phyloP scores from a whole-genome alignment of 2,888 invertebrate species.

The Melanchra persicariae region DNA sequence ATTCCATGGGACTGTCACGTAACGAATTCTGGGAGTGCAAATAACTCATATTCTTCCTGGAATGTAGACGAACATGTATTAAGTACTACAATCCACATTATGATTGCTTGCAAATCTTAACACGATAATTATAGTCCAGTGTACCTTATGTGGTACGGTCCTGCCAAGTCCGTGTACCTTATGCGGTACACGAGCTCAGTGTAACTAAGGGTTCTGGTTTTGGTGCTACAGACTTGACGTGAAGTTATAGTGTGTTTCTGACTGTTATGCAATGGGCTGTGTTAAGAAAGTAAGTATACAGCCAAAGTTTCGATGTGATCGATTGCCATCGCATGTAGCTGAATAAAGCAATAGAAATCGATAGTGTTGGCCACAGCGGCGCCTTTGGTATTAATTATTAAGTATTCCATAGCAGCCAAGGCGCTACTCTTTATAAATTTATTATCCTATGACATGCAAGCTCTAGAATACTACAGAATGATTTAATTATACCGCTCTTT shows the following conservation, averaged over 20 bases:
- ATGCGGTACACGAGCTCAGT: too few species aligned
- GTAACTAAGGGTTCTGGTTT: too few species aligned
- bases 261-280: background rate
- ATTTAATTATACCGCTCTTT: constrained; percentile 21
- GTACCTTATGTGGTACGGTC: too few species aligned
- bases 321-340: background rate
- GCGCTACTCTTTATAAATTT: constrained; percentile 25
- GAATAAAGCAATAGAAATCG: constrained; percentile 5
- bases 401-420: background rate
- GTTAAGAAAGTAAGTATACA: background rate
- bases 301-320: background rate
- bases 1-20: background rate
- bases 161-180: too few species aligned
- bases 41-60: background rate
- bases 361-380: background rate
- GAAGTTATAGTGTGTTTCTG: too few species aligned
- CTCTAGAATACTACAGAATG: constrained; percentile 10
- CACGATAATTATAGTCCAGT: too few species aligned
- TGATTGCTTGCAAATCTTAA: background rate
- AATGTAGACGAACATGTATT: too few species aligned
- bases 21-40: background rate
- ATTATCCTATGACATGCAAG: constrained; percentile 31
- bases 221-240: too few species aligned
- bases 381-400: background rate
- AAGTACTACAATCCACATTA: background rate